Percentiles rank a stretch among this genome's conserved stretches.
phyloP scores from a whole-genome alignment of 2,113 vertebrate genomes.

The Eurystomus gularis region DNA sequence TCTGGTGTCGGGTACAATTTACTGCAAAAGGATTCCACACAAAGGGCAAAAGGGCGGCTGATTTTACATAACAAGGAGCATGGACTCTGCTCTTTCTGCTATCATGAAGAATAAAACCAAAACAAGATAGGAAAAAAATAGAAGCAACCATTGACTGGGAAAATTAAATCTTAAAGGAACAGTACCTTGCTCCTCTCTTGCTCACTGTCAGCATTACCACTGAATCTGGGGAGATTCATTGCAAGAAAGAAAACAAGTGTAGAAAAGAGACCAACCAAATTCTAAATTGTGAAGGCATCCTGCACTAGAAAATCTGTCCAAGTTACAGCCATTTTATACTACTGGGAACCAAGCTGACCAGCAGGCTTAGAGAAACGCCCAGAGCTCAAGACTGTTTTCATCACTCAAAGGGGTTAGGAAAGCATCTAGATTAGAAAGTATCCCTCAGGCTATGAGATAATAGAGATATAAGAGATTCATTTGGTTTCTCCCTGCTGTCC shows the following conservation, averaged over 20 bases:
- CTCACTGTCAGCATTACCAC: not conserved
- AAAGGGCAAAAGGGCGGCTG: not conserved
- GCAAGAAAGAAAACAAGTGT: not conserved
- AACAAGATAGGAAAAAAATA: not conserved
- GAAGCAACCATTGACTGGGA: not conserved
- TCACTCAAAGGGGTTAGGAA: not conserved
- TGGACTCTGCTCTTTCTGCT: not conserved
- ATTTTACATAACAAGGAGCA: constrained; percentile 13
- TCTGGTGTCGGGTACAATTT: constrained; percentile 41
- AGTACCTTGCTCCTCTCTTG: not conserved
- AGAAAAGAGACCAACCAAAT: not conserved
- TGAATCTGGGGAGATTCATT: not conserved
- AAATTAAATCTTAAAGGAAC: not conserved
- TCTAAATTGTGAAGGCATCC: not conserved
- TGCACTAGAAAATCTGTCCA: not conserved
- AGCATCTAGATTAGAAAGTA: constrained; percentile 2
- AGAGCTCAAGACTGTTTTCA: not conserved
- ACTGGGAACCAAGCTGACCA: not conserved
- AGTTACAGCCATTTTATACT: not conserved
- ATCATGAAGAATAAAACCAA: not conserved
- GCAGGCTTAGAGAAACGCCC: not conserved
- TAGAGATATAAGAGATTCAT: not conserved
- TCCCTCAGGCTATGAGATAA: not conserved
- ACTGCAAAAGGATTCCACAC: not conserved
- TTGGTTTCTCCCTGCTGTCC: constrained; percentile 1